These are phyloP conservation scores for Orussus abietinus DNA, from an alignment of 1,140 invertebrate genomes.

Conservation along the genomic window DNA sequence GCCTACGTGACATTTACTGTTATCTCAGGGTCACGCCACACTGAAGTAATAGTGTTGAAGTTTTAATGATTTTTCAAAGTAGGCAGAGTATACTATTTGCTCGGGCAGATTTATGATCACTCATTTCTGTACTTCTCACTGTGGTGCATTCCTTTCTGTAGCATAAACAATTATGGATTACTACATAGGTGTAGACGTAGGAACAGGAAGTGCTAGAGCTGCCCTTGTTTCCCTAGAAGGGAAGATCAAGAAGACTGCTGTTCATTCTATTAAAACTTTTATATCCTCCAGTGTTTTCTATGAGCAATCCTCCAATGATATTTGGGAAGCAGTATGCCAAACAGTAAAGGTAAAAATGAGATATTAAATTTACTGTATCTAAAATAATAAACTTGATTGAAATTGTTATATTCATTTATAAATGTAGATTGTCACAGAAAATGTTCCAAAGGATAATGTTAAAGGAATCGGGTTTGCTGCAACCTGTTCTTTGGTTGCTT, in stretches of 20 bases:
- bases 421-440: constrained; percentile 59
- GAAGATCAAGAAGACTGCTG: constrained; percentile 61
- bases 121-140: no score
- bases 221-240: constrained; percentile 71
- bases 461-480: constrained; percentile 93
- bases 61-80: no score
- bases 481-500: constrained; percentile 86
- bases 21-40: constrained; percentile 38
- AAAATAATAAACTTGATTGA: background rate
- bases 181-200: constrained; percentile 92
- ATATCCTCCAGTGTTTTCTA: constrained; percentile 74
- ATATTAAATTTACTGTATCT: background rate
- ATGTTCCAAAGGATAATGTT: constrained; percentile 58
- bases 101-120: no score
- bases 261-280: constrained; percentile 70
- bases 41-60: constrained; percentile 6
- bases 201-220: constrained; percentile 83
- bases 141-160: no score
- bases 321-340: constrained; percentile 73
- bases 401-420: constrained; percentile 1
- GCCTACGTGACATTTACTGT: no score
- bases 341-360: constrained; percentile 64
- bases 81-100: no score
- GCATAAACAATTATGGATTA: constrained; percentile 45
- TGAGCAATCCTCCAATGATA: constrained; percentile 90